Conservation (phyloP, 2,113 vertebrate species). For the Platysternon megacephalum region DNA sequence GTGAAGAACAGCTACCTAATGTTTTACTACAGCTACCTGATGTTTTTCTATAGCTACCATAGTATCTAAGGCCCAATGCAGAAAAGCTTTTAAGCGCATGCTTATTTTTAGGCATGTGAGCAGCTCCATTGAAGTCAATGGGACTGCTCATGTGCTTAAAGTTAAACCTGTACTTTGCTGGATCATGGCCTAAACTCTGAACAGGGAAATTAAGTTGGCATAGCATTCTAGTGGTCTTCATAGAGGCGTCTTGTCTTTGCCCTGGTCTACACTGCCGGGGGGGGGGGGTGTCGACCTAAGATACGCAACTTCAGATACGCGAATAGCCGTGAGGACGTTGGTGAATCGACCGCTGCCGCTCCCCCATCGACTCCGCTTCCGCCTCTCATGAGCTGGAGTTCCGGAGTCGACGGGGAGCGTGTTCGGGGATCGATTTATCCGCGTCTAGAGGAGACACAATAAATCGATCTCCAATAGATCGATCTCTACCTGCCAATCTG, state of each 20-base stretch:
- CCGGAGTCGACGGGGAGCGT: too few relatives aligned
- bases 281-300: too few relatives aligned
- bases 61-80: not conserved
- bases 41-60: not conserved
- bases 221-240: not conserved
- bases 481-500: too few relatives aligned
- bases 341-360: too few relatives aligned
- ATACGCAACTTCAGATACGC: too few relatives aligned
- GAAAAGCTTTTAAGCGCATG: not conserved
- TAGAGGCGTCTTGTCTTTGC: not conserved
- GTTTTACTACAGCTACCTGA: not conserved
- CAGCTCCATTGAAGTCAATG: not conserved
- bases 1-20: not conserved
- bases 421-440: too few relatives aligned
- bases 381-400: too few relatives aligned
- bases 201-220: not conserved
- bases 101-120: not conserved
- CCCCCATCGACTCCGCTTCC: too few relatives aligned
- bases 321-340: too few relatives aligned
- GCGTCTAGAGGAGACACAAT: too few relatives aligned
- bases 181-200: not conserved
- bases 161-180: not conserved
- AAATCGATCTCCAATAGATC: too few relatives aligned
- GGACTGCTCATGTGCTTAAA: not conserved
- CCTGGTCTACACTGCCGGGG: too few relatives aligned